A percentile compares a stretch with the other conserved stretches of the same genome.
Evolutionary conservation across 2,888 invertebrate species (phyloP).

Genomic region (Parelbella ahira): DNA sequence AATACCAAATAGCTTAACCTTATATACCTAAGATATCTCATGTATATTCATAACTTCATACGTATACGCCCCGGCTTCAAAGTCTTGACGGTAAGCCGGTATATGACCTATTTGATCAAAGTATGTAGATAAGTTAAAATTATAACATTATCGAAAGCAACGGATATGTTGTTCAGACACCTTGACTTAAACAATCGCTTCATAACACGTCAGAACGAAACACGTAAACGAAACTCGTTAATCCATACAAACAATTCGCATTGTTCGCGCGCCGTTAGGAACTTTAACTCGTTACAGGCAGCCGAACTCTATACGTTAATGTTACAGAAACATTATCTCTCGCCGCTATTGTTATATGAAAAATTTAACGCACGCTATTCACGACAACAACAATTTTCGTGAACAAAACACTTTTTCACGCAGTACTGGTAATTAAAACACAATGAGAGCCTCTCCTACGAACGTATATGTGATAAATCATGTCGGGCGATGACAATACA

Average conservation of each 20-base stretch:
- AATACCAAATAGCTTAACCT: no score
- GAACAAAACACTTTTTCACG: conserved; percentile 23
- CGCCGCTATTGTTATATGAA: conserved; percentile 5
- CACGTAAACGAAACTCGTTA: background rate
- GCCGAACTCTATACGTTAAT: background rate
- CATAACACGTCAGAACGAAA: no score
- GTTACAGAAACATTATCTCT: conserved; percentile 2
- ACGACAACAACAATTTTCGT: conserved; percentile 12
- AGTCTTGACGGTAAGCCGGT: no score
- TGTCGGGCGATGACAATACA: conserved; percentile 2
- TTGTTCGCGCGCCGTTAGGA: conserved; percentile 1
- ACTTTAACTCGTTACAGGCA: background rate
- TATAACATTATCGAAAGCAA: no score
- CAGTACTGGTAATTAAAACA: conserved; percentile 24
- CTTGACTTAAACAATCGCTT: no score
- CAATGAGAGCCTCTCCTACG: conserved; percentile 15
- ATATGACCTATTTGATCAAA: no score
- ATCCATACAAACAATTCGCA: background rate
- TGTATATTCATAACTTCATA: no score
- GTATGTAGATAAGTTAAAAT: no score
- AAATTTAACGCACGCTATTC: conserved; percentile 14
- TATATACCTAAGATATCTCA: no score
- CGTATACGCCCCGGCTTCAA: no score
- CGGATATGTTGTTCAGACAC: no score
- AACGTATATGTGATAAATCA: conserved; percentile 18